phyloP scores from a whole-genome alignment of 1,140 invertebrate species.

The Drosophila bipectinata region DNA sequence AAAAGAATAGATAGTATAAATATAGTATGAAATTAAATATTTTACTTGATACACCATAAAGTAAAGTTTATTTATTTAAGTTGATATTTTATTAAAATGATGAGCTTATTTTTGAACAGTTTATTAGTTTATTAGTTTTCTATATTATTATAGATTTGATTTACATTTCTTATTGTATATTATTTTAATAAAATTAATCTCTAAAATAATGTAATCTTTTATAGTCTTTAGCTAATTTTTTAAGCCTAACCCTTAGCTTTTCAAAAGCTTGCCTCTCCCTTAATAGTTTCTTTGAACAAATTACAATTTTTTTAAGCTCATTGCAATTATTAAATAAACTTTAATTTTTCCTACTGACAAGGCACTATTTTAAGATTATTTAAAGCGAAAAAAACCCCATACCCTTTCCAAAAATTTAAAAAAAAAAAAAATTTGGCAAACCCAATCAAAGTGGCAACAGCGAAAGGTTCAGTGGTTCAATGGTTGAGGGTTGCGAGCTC shows the following conservation, averaged over 20 bases:
- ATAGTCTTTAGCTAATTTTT: too few relatives aligned
- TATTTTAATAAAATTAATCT: too few relatives aligned
- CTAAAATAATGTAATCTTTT: too few relatives aligned
- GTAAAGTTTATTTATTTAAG: background rate
- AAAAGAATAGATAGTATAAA: conserved; percentile 16
- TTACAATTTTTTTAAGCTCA: background rate
- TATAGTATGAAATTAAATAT: background rate
- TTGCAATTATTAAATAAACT: background rate
- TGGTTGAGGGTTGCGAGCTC: conserved; percentile 3
- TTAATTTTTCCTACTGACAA: background rate
- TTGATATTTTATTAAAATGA: background rate
- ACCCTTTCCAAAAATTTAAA: background rate
- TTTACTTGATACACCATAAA: conserved; percentile 3
- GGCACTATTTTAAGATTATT: background rate
- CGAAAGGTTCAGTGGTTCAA: conserved; percentile 51
- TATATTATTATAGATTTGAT: too few relatives aligned
- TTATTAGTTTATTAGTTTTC: too few relatives aligned
- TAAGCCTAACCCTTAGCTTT: too few relatives aligned
- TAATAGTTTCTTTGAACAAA: too few relatives aligned
- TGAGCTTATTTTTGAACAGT: too few relatives aligned
- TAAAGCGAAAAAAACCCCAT: background rate
- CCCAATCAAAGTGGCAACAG: conserved; percentile 25
- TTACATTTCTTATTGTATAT: too few relatives aligned
- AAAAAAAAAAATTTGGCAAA: conserved; percentile 28
- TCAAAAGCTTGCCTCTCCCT: too few relatives aligned